Evolutionary conservation across 2,797 vertebrate species (phyloP).

Genomic region (Pseudochaenichthys georgianus): DNA sequence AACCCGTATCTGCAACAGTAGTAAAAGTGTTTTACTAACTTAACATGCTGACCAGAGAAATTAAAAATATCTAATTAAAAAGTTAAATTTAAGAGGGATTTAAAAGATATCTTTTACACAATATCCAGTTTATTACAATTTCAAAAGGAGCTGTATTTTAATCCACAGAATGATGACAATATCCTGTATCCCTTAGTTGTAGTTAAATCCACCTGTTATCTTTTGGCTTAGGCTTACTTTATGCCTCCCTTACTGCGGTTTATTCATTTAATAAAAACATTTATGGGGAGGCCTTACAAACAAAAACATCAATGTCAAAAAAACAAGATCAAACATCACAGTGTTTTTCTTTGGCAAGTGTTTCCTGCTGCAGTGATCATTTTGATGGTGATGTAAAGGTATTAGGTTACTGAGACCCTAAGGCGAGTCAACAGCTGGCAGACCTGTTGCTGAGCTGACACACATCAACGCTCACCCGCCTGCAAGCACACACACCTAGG

Average conservation of each 20-base stretch:
- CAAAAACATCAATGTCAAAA: neutral
- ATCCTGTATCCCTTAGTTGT: slow-evolving; percentile 47
- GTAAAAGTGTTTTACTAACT: slow-evolving; percentile 2
- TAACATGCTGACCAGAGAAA: slow-evolving; percentile 4
- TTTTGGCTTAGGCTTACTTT: neutral
- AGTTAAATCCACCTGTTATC: slow-evolving; percentile 41
- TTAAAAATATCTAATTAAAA: slow-evolving; percentile 9
- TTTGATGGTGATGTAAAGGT: slow-evolving; percentile 25
- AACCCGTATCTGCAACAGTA: neutral
- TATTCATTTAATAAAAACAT: neutral
- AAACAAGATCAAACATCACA: neutral
- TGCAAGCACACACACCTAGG: slow-evolving; percentile 48
- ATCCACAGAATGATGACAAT: slow-evolving; percentile 48
- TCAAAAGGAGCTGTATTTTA: slow-evolving; percentile 27
- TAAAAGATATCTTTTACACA: slow-evolving; percentile 14
- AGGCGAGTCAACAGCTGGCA: slow-evolving; percentile 65
- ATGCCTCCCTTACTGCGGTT: neutral
- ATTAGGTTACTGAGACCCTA: slow-evolving; percentile 44
- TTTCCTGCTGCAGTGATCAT: neutral
- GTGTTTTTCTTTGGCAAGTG: neutral
- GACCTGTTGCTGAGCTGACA: slow-evolving; percentile 54
- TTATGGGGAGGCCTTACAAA: neutral
- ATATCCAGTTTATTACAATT: slow-evolving; percentile 35
- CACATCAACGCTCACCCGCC: slow-evolving; percentile 56
- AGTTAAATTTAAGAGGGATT: slow-evolving; percentile 14